Evolutionary conservation across 2,888 invertebrate genomes (phyloP).

Genomic region (Drosophila infuscata): DNA sequence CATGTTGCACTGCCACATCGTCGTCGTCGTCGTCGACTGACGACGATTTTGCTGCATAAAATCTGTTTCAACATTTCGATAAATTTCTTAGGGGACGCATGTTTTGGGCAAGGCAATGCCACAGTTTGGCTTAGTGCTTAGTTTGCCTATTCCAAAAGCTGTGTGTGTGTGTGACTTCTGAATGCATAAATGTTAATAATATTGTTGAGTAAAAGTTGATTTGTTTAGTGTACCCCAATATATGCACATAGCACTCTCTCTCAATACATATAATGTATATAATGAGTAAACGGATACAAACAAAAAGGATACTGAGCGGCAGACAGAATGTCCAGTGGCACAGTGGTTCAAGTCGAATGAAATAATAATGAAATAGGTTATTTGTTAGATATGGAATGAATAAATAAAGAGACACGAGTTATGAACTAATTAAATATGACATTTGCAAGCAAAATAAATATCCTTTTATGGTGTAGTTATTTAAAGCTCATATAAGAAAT

Average conservation of each 20-base stretch:
- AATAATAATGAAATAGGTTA: not conserved
- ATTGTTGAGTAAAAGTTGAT: slow-evolving; percentile 81
- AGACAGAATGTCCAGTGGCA: slow-evolving; percentile 21
- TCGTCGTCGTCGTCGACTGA: slow-evolving; percentile 53
- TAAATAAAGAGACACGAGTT: not conserved
- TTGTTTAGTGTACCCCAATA: slow-evolving; percentile 70
- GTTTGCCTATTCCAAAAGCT: slow-evolving; percentile 26
- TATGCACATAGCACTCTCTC: slow-evolving; percentile 58
- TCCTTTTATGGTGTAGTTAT: accelerated
- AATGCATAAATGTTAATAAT: slow-evolving; percentile 82
- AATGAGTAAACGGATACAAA: slow-evolving; percentile 66
- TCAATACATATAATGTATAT: slow-evolving; percentile 75
- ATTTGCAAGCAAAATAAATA: not conserved
- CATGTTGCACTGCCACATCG: slow-evolving; percentile 55
- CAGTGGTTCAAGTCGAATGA: slow-evolving; percentile 15
- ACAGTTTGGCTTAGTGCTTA: slow-evolving; percentile 59
- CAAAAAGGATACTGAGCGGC: slow-evolving; percentile 6
- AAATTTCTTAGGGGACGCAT: slow-evolving; percentile 71
- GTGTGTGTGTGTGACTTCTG: slow-evolving; percentile 67
- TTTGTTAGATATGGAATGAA: accelerated
- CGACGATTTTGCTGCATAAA: slow-evolving; percentile 75
- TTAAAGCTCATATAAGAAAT: not conserved
- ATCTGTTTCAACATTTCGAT: slow-evolving; percentile 82
- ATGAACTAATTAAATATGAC: not conserved
- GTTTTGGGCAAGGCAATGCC: slow-evolving; percentile 55